phyloP scores from a whole-genome alignment of 2,113 vertebrate genomes.

The Pomatostomus ruficeps region DNA sequence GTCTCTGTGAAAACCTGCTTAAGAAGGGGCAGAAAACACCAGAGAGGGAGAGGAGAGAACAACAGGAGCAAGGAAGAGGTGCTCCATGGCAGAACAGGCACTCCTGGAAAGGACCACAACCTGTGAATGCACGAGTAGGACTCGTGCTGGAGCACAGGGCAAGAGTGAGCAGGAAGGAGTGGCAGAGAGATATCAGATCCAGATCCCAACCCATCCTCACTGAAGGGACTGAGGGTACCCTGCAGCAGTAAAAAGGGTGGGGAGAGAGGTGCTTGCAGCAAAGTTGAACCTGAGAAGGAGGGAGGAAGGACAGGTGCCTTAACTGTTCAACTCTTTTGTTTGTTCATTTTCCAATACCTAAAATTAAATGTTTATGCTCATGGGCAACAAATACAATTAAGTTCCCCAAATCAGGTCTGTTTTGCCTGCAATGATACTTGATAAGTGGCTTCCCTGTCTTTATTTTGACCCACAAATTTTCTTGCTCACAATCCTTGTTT shows the following conservation, averaged over 20 bases:
- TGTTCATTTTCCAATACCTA: not conserved
- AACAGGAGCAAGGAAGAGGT: not conserved
- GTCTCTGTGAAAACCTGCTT: not conserved
- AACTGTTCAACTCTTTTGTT: not conserved
- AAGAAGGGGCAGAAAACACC: not conserved
- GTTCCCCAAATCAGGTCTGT: not conserved
- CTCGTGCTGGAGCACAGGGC: not conserved
- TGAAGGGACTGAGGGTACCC: not conserved
- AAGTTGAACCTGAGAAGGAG: not conserved
- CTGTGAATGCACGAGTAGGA: not conserved
- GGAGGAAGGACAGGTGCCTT: not conserved
- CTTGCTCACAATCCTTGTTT: not conserved
- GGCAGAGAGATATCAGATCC: not conserved
- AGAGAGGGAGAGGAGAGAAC: not conserved
- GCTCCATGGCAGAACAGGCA: not conserved
- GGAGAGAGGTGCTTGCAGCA: not conserved
- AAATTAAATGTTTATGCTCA: not conserved
- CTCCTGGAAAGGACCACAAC: not conserved
- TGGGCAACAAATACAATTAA: not conserved
- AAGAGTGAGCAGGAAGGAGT: not conserved
- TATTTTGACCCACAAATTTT: not conserved
- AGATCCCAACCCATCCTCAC: not conserved
- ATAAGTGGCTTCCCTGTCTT: not conserved
- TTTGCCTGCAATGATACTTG: not conserved
- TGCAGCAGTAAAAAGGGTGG: fast-evolving